phyloP scores from a whole-genome alignment of 2,797 vertebrate genomes.

The Cyprinella venusta region DNA sequence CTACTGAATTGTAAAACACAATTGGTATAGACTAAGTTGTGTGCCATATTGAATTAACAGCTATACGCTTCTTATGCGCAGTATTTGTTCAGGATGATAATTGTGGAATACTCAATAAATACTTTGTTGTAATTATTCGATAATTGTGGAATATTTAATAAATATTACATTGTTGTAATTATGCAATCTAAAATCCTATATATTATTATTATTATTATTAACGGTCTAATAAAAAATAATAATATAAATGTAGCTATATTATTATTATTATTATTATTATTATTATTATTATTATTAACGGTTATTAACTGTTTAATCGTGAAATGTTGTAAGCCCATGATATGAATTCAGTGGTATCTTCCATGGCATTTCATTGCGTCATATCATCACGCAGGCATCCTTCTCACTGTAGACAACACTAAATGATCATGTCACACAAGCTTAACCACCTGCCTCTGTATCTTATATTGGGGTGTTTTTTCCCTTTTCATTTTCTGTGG shows the following conservation, averaged over 20 bases:
- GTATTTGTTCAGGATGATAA: too few species aligned
- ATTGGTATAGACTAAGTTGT: not conserved
- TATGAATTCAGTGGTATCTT: constrained; percentile 34
- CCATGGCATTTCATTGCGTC: constrained; percentile 39
- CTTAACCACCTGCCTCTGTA: constrained; percentile 20
- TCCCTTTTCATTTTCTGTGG: not conserved
- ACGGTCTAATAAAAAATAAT: not conserved
- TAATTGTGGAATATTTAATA: not conserved
- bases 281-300: not conserved
- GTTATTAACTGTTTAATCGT: not conserved
- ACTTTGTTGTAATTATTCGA: too few species aligned
- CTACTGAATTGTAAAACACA: not conserved
- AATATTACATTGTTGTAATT: not conserved
- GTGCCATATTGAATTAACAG: not conserved
- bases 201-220: not conserved
- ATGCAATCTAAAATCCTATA: not conserved
- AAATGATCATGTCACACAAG: constrained; percentile 37
- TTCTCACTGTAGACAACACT: constrained; percentile 25
- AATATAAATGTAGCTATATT: too few species aligned
- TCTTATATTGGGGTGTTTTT: not conserved
- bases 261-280: not conserved
- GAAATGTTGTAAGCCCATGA: not conserved
- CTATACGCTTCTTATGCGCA: too few species aligned
- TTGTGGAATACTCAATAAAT: too few species aligned
- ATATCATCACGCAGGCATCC: constrained; percentile 34